A percentile compares a stretch with the other conserved stretches of the same genome.
These are phyloP conservation scores for Diphyllodes magnificus DNA, from an alignment of 2,113 vertebrate species.

Conservation along the genomic window DNA sequence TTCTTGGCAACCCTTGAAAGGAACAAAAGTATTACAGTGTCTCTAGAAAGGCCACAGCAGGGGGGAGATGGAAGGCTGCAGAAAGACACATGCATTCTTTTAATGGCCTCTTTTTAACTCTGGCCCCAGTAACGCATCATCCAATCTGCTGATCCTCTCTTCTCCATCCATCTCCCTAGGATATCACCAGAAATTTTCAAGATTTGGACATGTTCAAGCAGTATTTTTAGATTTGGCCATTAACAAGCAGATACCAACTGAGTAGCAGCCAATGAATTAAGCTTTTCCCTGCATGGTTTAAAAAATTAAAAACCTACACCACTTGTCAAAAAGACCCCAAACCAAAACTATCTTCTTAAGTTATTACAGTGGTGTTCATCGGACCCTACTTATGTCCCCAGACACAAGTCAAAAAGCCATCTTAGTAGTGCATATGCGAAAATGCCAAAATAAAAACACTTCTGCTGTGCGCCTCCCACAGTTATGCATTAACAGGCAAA, in stretches of 20 bases:
- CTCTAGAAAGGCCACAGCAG: background rate
- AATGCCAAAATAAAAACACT: background rate
- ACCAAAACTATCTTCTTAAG: background rate
- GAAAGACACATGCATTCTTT: background rate
- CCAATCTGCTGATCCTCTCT: background rate
- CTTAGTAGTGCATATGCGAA: background rate
- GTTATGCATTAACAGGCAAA: background rate
- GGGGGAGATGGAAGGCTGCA: background rate
- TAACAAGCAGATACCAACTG: background rate
- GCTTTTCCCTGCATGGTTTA: background rate
- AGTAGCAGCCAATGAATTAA: background rate
- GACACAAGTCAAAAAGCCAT: background rate
- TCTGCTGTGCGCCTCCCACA: background rate
- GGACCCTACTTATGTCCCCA: background rate
- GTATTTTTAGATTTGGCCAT: background rate
- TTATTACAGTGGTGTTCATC: background rate
- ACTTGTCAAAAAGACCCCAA: rapidly evolving
- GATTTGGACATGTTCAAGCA: background rate
- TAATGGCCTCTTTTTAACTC: background rate
- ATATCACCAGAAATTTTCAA: background rate
- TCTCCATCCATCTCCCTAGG: background rate
- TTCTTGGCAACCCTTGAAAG: background rate
- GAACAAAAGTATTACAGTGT: background rate
- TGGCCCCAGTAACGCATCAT: background rate
- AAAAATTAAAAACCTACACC: background rate